Base-by-base conservation (phyloP, 2,113 vertebrate species). In the Psophia crepitans region DNA sequence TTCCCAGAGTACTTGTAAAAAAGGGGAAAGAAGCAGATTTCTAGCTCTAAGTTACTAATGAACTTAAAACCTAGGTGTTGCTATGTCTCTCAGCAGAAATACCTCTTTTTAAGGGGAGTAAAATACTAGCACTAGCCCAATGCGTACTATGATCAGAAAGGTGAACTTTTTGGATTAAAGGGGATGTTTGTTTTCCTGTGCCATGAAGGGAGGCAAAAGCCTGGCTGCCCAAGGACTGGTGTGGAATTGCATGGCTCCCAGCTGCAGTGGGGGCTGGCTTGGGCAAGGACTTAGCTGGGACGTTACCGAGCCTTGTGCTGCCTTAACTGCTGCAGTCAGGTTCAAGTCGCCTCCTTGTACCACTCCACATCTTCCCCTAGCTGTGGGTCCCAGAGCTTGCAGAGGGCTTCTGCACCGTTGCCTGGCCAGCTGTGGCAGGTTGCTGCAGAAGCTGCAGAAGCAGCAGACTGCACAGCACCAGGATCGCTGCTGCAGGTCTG, bases 391-490 rank as follows among this genome's bases (percentile, higher is more conserved):
- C 56, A 64, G 41, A 80, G 26, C 71, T 66, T 63, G 79, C 54
- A 74, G 30, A 5, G 4, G 19, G 18, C 0, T 0, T 41, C 90
- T 69, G 41, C 37, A 19, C 68, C 68, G 1, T 60, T 3, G 1
- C 30, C 0, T 6, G 69, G 53, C 53, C 46, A 24, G 49, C 53
- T 71, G 35, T 30, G 48, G 51, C 30, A 35, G 56, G 16, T 33
- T 73, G 16, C 64, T 84, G 51, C n/a, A 53, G 54, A 66, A 91
- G 16, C 64, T 84, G 51, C n/a, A 53, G 54, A 66, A 91, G 20
- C 35, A 56, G 53, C 49, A 70, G n/a, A 35, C 63, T 69, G 37
- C 46, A 24, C 68, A 74, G n/a, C 0, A 1, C 2, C 10, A 11
- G 43, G 30, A 66, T 83, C 49, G 4, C 78, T 90, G 2, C 44